Evolutionary conservation across 2,797 vertebrate genomes (phyloP).

Genomic region (Spizella passerina): DNA sequence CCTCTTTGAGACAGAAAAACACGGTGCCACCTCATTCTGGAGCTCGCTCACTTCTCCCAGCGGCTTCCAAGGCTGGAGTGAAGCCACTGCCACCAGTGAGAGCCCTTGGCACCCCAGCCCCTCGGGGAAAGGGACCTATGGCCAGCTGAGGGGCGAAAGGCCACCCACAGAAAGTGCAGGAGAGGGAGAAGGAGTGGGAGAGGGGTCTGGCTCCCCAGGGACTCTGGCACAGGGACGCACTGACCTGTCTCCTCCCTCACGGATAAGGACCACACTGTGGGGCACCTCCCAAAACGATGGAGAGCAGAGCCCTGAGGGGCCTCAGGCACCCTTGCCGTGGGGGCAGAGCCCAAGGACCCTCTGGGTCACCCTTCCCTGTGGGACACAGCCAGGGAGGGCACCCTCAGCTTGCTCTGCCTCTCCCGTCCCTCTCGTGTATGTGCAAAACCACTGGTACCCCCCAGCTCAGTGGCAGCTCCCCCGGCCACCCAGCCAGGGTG

Average conservation of each 20-base stretch:
- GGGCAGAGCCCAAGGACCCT: neutral
- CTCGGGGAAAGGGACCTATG: neutral
- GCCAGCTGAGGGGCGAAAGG: neutral
- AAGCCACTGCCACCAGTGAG: slow-evolving; percentile 12
- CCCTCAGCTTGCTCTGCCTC: slow-evolving; percentile 1
- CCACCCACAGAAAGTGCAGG: slow-evolving; percentile 14
- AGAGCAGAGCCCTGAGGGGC: neutral
- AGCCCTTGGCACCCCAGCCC: neutral
- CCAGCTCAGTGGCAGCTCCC: neutral
- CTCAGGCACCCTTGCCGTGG: neutral
- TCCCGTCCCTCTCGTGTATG: neutral
- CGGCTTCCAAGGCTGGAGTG: neutral
- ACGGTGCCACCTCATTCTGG: neutral
- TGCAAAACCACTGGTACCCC: slow-evolving; percentile 15
- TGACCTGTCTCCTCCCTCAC: neutral
- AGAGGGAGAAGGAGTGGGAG: neutral
- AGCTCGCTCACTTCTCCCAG: neutral
- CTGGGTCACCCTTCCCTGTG: fast-evolving
- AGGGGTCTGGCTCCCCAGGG: neutral
- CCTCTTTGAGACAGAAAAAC: slow-evolving; percentile 46
- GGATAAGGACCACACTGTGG: neutral
- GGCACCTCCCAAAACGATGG: slow-evolving; percentile 24
- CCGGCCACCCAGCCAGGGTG: neutral
- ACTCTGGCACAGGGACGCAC: neutral
- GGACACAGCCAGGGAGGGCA: neutral